Evolutionary conservation across 2,113 vertebrate species (phyloP).

Genomic region (Passer domesticus): DNA sequence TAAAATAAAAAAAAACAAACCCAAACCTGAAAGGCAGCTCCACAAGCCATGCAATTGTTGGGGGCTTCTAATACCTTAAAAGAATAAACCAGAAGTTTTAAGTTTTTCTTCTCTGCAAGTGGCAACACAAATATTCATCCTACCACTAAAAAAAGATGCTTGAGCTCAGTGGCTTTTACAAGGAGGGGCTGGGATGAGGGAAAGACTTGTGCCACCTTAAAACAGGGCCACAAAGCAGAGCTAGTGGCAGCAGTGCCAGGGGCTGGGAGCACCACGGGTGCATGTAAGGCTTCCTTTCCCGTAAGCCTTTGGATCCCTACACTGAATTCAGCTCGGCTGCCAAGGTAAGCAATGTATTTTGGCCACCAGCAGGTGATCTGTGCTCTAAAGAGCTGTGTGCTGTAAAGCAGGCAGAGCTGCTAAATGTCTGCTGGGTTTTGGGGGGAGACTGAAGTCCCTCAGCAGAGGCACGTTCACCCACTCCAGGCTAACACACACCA

Average conservation of each 20-base stretch:
- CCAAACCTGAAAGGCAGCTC: background rate
- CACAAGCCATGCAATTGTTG: background rate
- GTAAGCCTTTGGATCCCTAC: background rate
- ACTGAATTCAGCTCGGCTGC: rapidly evolving
- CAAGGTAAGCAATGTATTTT: conserved; percentile 22
- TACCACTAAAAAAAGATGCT: background rate
- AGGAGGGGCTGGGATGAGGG: no score
- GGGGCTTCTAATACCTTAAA: background rate
- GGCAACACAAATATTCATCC: background rate
- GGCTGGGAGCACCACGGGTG: background rate
- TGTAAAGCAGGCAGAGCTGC: background rate
- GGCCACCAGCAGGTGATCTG: background rate
- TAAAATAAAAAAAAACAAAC: background rate
- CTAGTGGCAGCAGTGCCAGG: background rate
- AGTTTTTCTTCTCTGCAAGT: background rate
- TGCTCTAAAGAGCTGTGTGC: background rate
- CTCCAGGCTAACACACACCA: rapidly evolving
- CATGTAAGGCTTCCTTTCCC: background rate
- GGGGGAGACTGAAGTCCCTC: background rate
- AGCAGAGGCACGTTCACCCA: background rate
- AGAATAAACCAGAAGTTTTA: background rate
- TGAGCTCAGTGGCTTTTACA: background rate
- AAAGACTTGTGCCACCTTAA: background rate
- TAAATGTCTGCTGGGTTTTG: rapidly evolving
- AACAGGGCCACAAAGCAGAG: background rate